Conservation (phyloP, 1,140 invertebrate genomes). For the Drosophila kanapiae region DNA sequence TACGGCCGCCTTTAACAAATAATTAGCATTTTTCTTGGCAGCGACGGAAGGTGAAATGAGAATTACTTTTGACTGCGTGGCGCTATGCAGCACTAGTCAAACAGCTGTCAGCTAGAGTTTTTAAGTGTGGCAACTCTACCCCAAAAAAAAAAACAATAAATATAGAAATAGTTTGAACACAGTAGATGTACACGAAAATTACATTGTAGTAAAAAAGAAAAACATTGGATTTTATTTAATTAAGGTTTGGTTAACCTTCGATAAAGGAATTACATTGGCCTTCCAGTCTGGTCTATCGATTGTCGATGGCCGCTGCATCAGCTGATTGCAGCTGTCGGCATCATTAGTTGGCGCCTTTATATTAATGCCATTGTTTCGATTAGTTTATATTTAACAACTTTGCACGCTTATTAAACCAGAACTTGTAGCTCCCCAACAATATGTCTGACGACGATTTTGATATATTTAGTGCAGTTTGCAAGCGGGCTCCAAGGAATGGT, state of each 20-base stretch:
- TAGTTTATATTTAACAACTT: background rate
- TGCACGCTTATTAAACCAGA: background rate
- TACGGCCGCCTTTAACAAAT: slow-evolving; percentile 6
- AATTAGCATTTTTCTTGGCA: slow-evolving; percentile 23
- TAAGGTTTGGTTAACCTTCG: background rate
- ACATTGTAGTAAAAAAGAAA: too few species aligned
- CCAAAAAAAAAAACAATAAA: background rate
- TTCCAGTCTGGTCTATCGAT: background rate
- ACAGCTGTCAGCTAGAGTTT: slow-evolving; percentile 31
- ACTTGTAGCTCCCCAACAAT: background rate
- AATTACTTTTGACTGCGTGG: slow-evolving; percentile 43
- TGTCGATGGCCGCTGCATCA: slow-evolving; percentile 11
- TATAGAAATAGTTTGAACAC: background rate
- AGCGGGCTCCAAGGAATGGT: slow-evolving; percentile 23
- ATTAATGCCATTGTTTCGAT: slow-evolving; percentile 31
- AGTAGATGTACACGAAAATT: too few species aligned
- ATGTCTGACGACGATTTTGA: slow-evolving; percentile 72
- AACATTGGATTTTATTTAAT: too few species aligned
- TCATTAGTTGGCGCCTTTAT: slow-evolving; percentile 7
- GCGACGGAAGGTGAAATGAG: slow-evolving; percentile 30
- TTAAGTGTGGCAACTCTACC: background rate
- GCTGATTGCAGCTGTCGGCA: slow-evolving; percentile 6
- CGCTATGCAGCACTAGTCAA: slow-evolving; percentile 36
- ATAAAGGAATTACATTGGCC: background rate
- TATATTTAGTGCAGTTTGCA: slow-evolving; percentile 51